Base-by-base conservation (phyloP, 2,797 vertebrate species). In the Rousettus madagascariensis region DNA sequence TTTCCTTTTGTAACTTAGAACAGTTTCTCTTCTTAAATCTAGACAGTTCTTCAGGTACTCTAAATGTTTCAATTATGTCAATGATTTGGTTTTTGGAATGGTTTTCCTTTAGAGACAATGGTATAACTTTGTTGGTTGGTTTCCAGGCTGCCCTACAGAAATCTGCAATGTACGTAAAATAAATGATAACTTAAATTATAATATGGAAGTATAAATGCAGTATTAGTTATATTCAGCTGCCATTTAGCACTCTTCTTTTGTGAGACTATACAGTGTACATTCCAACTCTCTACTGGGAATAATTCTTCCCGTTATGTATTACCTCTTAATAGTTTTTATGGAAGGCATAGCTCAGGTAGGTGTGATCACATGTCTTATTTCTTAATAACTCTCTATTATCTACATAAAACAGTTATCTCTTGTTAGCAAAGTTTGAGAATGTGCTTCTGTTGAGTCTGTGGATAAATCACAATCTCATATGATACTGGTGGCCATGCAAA, bases 31-130 rank as follows among this genome's bases (percentile, higher is more conserved):
- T 61, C 3, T 75, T 74, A 33, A 38, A 38, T 57, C 33, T 69
- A 80, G 28, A 46, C 24, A 68, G 53, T 43, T 53, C 46, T 91
- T 55, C 84, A 2, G 26, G 17, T 26, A 55, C 38, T 61, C 30
- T 41, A 75, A 41, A 59, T 33, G 10, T 63, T 93, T 86, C 28
- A 16, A 10, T 61, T 91, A 30, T n/a, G 55, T 71, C 68, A 88
- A 51, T 77, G 59, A 17, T 69, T 89, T 80, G 53, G 79, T 71
- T 91, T 94, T 89, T 77, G 66, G 33, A 89, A 80, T 79, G 33
- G 43, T 87, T 78, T 77, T 38, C 79, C 63, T 72, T 4, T 49
- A 69, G 30, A 77, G 85, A 71, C 72, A 79, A 30, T 41, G 61
- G 74, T 89, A 22, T 80, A 91, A 61, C 38, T 55, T 41, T 43